Conservation (phyloP, 2,113 vertebrate genomes). For the Thinocorus orbignyianus region DNA sequence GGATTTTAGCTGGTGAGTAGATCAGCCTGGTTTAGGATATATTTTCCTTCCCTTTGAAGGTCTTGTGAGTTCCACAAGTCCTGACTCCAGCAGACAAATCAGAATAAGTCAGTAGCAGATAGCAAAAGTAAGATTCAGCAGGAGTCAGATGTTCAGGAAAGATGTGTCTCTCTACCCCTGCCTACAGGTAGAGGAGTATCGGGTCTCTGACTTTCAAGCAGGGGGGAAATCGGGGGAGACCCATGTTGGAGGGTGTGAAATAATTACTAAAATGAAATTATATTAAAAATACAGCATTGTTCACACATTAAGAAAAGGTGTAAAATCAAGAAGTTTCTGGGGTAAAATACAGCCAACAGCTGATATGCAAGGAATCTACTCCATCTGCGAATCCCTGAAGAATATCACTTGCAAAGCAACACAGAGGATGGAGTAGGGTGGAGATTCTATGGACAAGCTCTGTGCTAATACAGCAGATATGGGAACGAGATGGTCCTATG, state of each 20-base stretch:
- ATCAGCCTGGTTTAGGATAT: background rate
- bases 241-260: background rate
- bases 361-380: no score
- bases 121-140: background rate
- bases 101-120: background rate
- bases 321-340: no score
- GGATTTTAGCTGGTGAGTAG: background rate
- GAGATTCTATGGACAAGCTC: no score
- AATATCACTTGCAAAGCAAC: no score
- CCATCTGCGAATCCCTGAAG: no score
- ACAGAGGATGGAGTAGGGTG: no score
- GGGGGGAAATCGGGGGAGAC: background rate
- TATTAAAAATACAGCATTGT: no score
- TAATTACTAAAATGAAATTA: no score
- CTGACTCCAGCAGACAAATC: background rate
- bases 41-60: background rate
- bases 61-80: background rate
- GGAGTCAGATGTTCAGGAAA: background rate
- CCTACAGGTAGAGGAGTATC: background rate
- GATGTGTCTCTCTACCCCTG: background rate
- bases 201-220: background rate
- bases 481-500: no score
- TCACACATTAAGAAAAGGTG: no score
- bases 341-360: no score
- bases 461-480: no score